These are phyloP conservation scores for Prenolepis imparis DNA, from an alignment of 2,888 invertebrate species.

Conservation along the genomic window DNA sequence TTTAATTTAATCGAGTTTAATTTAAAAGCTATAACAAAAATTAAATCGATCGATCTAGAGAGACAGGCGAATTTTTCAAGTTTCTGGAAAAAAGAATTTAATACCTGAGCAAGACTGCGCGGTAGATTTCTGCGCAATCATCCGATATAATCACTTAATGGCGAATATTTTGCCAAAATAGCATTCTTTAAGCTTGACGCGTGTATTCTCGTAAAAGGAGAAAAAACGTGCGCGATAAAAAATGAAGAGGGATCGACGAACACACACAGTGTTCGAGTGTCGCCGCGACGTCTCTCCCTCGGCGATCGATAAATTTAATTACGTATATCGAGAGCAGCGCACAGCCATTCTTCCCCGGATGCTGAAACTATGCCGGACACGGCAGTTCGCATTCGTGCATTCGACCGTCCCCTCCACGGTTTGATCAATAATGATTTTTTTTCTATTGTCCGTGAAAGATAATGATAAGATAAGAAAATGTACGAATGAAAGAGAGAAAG, in stretches of 20 bases:
- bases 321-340: conserved; percentile 26
- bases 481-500: background rate
- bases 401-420: background rate
- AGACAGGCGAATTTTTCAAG: background rate
- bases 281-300: conserved; percentile 6
- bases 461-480: conserved; percentile 69
- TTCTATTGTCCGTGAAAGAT: conserved; percentile 15
- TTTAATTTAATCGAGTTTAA: background rate
- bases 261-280: conserved; percentile 40
- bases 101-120: background rate
- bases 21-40: background rate
- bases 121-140: background rate
- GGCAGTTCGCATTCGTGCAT: background rate
- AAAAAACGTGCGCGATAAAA: conserved; percentile 21
- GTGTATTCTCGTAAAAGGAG: conserved; percentile 6
- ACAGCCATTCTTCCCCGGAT: conserved; percentile 26
- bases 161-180: conserved; percentile 9
- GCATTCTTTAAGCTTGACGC: conserved; percentile 16
- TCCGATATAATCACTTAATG: conserved; percentile 23
- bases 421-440: conserved; percentile 9
- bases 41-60: background rate
- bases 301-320: conserved; percentile 73
- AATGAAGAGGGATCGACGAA: conserved; percentile 53
- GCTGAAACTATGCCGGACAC: conserved; percentile 6
- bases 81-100: background rate